phyloP scores from a whole-genome alignment of 2,113 vertebrate species.

The Corythornis cristatus region DNA sequence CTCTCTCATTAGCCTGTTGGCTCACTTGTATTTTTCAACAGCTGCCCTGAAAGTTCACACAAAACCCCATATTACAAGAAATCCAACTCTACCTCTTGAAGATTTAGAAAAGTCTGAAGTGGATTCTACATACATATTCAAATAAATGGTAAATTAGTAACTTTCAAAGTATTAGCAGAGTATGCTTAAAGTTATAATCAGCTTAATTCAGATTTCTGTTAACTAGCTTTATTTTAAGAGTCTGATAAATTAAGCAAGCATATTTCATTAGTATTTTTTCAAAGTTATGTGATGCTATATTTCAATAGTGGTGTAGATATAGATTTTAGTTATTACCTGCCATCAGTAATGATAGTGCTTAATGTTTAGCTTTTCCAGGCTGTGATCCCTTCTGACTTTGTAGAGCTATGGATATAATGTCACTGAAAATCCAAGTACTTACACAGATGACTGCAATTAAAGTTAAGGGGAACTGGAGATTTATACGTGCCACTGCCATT shows the following conservation, averaged over 20 bases:
- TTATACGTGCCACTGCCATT: constrained; percentile 26
- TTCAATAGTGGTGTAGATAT: neutral
- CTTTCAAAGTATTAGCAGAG: neutral
- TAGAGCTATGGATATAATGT: constrained; percentile 16
- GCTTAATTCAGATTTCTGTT: constrained; percentile 38
- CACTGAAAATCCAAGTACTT: constrained; percentile 50
- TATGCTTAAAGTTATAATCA: constrained; percentile 28
- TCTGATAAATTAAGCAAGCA: neutral
- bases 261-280: neutral
- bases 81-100: neutral
- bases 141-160: neutral
- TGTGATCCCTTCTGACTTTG: constrained; percentile 39
- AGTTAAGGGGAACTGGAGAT: constrained; percentile 52
- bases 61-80: neutral
- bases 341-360: constrained; percentile 12
- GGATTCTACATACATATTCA: neutral
- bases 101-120: neutral
- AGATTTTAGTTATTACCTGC: constrained; percentile 42
- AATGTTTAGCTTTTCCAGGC: constrained; percentile 28
- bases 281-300: neutral
- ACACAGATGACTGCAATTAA: constrained; percentile 54
- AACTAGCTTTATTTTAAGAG: constrained; percentile 45
- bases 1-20: neutral
- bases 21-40: neutral
- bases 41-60: neutral